Conservation (phyloP, 2,797 vertebrate species). For the Cryptoblepharus egeriae region DNA sequence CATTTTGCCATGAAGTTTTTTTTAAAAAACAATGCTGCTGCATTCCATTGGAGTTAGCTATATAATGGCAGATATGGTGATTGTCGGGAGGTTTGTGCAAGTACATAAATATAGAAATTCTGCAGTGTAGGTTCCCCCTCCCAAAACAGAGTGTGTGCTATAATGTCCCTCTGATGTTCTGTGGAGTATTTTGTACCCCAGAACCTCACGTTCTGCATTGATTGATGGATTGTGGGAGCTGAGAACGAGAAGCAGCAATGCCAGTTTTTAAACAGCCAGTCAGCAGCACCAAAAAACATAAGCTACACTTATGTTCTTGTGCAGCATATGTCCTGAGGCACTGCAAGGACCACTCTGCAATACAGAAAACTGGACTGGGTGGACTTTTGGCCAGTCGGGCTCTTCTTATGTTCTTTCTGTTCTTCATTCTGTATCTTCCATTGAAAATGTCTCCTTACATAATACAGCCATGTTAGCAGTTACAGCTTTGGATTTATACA, state of each 20-base stretch:
- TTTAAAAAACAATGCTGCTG: conserved; percentile 65
- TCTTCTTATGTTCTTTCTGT: too few relatives aligned
- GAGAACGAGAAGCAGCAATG: not conserved
- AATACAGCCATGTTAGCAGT: not conserved
- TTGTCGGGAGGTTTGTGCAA: conserved; percentile 57
- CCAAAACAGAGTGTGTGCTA: conserved; percentile 36
- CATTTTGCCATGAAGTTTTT: conserved; percentile 61
- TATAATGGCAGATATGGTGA: conserved; percentile 70
- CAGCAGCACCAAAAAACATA: not conserved
- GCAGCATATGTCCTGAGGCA: too few relatives aligned
- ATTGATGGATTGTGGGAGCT: conserved; percentile 36
- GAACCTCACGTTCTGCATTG: conserved; percentile 40
- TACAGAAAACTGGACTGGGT: too few relatives aligned
- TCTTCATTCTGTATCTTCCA: too few relatives aligned
- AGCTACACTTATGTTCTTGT: not conserved
- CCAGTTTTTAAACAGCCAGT: conserved; percentile 10
- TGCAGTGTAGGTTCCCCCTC: conserved; percentile 36
- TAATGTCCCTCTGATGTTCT: conserved; percentile 61
- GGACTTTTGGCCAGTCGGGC: too few relatives aligned
- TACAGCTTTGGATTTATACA: not conserved
- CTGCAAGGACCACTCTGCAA: too few relatives aligned
- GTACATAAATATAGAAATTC: conserved; percentile 71
- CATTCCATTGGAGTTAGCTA: conserved; percentile 75
- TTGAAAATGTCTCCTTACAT: too few relatives aligned
- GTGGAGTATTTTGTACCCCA: conserved; percentile 47